Evolutionary conservation across 2,888 invertebrate species (phyloP).

Genomic region (Oscheius sp.): DNA sequence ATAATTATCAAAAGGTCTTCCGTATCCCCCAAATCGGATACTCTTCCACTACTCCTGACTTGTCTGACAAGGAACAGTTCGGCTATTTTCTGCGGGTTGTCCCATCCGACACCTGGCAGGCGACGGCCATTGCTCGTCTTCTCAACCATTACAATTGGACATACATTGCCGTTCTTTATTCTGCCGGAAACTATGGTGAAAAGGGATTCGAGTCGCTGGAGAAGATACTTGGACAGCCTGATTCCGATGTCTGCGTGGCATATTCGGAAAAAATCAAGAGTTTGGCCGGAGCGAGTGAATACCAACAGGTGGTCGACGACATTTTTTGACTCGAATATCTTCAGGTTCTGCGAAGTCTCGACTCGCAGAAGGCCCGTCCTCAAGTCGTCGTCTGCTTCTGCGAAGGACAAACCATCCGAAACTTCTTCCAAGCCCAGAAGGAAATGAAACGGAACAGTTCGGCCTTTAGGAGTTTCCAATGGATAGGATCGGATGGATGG

Average conservation of each 20-base stretch:
- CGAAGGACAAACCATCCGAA: conserved; percentile 80
- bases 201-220: conserved; percentile 83
- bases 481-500: conserved; percentile 72
- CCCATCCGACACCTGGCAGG: conserved; percentile 84
- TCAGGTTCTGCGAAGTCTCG: conserved; percentile 57
- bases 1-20: conserved; percentile 75
- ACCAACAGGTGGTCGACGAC: conserved; percentile 28
- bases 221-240: conserved; percentile 73
- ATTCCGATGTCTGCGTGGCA: conserved; percentile 80
- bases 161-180: conserved; percentile 83
- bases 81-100: conserved; percentile 85
- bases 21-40: conserved; percentile 82
- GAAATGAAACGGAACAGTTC: conserved; percentile 45
- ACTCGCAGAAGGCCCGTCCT: conserved; percentile 63
- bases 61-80: conserved; percentile 83
- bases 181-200: conserved; percentile 84
- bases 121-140: conserved; percentile 82
- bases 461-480: conserved; percentile 65
- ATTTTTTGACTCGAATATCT: conserved; percentile 7
- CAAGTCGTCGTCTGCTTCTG: conserved; percentile 81
- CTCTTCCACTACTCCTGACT: conserved; percentile 83
- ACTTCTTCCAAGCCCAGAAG: conserved; percentile 70
- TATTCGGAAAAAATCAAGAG: conserved; percentile 79
- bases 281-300: conserved; percentile 65
- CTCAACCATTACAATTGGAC: conserved; percentile 83